A percentile compares a stretch with the other conserved stretches of the same genome.
Conservation (phyloP, 2,797 vertebrate species). For the Allobates femoralis region DNA sequence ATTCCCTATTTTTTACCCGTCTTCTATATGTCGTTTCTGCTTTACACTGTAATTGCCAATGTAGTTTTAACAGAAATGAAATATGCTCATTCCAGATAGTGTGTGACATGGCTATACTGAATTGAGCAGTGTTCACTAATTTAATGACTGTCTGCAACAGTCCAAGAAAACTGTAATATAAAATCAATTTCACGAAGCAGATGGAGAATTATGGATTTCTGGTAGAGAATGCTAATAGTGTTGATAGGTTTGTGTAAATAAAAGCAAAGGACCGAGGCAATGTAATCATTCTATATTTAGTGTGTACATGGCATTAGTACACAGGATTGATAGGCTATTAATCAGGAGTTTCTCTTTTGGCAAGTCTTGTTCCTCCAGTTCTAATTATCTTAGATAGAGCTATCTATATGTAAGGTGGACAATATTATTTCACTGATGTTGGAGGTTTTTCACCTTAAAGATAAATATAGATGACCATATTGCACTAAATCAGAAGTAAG, state of each 20-base stretch:
- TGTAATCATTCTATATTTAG: neutral
- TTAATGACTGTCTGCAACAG: conserved; percentile 23
- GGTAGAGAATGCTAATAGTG: conserved; percentile 18
- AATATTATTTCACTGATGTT: neutral
- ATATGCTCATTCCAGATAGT: conserved; percentile 9
- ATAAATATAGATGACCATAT: neutral
- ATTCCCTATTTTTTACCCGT: neutral
- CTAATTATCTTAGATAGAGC: neutral
- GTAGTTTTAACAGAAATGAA: neutral
- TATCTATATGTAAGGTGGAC: neutral
- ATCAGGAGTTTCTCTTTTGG: neutral
- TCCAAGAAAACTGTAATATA: conserved; percentile 24
- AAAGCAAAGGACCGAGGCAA: neutral
- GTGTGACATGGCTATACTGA: conserved; percentile 21
- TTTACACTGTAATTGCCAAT: neutral
- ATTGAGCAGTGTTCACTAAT: conserved; percentile 13
- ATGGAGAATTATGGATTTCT: conserved; percentile 17
- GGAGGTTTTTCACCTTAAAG: neutral
- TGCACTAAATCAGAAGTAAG: no score
- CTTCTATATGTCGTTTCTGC: neutral
- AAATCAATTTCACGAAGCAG: conserved; percentile 33
- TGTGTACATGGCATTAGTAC: neutral
- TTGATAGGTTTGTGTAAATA: neutral
- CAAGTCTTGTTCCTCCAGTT: neutral
- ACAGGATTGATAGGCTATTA: neutral